Conservation (phyloP, 2,888 invertebrate genomes). For the Thymelicus lineola region DNA sequence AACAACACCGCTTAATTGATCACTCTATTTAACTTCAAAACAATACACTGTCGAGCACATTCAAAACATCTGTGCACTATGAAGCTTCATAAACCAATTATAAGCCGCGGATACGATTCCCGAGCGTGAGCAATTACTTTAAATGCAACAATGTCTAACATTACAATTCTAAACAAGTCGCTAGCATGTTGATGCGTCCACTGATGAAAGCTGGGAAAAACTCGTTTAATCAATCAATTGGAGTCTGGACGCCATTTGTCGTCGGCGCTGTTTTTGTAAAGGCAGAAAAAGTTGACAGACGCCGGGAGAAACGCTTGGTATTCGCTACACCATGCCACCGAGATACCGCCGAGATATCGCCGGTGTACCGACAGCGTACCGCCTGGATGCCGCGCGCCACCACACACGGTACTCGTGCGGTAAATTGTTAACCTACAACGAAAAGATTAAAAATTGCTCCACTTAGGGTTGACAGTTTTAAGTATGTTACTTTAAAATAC, state of each 20-base stretch:
- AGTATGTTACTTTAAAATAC: no score
- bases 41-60: no score
- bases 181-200: background rate
- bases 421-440: slow-evolving; percentile 23
- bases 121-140: background rate
- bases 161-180: background rate
- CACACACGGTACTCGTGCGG: slow-evolving; percentile 16
- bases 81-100: no score
- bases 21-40: no score
- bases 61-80: no score
- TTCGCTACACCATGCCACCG: background rate
- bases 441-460: slow-evolving; percentile 11
- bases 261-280: slow-evolving; percentile 16
- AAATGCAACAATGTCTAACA: background rate
- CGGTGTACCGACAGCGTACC: no score
- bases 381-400: background rate
- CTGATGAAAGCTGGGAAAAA: slow-evolving; percentile 15
- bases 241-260: slow-evolving; percentile 16
- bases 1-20: no score
- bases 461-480: slow-evolving; percentile 8
- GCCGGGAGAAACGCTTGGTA: slow-evolving; percentile 16
- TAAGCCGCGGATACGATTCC: no score
- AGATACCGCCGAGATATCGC: background rate
- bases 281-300: slow-evolving; percentile 6
- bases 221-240: slow-evolving; percentile 28